Conservation (phyloP, 2,113 vertebrate genomes). For the Thinocorus orbignyianus region DNA sequence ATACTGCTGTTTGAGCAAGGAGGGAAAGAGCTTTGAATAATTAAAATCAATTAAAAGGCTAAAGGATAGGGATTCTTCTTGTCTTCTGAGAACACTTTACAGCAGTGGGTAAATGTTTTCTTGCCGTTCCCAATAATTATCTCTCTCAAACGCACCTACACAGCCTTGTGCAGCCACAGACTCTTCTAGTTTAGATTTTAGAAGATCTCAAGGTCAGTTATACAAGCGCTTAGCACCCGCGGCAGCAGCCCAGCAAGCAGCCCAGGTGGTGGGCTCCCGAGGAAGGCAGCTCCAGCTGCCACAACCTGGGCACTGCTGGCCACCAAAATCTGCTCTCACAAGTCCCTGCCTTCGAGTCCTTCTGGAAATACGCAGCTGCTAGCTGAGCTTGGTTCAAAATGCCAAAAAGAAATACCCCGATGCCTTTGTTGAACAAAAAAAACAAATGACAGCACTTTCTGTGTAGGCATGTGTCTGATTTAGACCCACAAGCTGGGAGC, state of each 20-base stretch:
- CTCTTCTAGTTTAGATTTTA: background rate
- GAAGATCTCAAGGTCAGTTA: background rate
- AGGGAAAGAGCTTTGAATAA: constrained; percentile 64
- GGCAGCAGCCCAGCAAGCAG: rapidly evolving
- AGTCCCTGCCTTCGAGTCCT: background rate
- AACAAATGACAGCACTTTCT: background rate
- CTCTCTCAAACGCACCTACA: constrained; percentile 23
- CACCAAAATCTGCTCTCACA: background rate
- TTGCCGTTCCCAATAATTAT: constrained; percentile 48
- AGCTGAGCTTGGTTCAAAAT: background rate
- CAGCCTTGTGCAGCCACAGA: background rate
- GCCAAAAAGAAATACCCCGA: too few relatives aligned
- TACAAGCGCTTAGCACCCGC: rapidly evolving
- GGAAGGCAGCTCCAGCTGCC: background rate
- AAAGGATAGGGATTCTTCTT: constrained; percentile 51
- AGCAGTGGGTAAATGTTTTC: constrained; percentile 51
- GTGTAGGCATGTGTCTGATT: background rate
- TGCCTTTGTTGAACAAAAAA: background rate
- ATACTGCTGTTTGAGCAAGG: constrained; percentile 52
- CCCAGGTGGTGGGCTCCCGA: background rate
- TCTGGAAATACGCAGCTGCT: background rate
- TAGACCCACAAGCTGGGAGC: background rate
- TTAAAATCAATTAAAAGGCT: constrained; percentile 73
- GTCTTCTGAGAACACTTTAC: constrained; percentile 56
- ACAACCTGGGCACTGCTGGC: background rate